Evolutionary conservation across 2,113 vertebrate species (phyloP).

Genomic region (Salvelinus alpinus): DNA sequence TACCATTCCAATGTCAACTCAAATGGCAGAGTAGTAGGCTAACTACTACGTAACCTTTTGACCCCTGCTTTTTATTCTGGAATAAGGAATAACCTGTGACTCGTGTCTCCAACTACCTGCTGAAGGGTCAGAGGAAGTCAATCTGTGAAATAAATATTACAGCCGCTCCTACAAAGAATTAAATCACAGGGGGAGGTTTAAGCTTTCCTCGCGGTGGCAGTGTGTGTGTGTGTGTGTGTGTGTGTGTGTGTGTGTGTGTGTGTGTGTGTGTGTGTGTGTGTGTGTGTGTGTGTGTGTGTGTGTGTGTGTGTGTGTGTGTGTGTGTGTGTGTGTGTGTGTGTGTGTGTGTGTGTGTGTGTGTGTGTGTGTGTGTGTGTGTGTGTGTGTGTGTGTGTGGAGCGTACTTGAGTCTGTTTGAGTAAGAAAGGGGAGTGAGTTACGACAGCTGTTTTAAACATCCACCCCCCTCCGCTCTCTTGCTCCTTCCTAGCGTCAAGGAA

Average conservation of each 20-base stretch:
- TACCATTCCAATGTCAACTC: too few relatives aligned
- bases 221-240: too few relatives aligned
- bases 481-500: conserved; percentile 48
- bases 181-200: conserved; percentile 29
- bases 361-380: too few relatives aligned
- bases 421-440: conserved; percentile 23
- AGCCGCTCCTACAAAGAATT: conserved; percentile 40
- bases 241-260: too few relatives aligned
- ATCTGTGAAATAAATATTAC: conserved; percentile 48
- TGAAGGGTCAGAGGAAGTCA: conserved; percentile 44
- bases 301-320: too few relatives aligned
- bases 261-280: too few relatives aligned
- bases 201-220: conserved; percentile 17
- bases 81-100: conserved; percentile 18
- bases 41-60: conserved; percentile 44
- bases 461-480: neutral
- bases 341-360: too few relatives aligned
- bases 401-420: neutral
- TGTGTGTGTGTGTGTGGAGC: too few relatives aligned
- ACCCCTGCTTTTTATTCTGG: conserved; percentile 38
- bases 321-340: too few relatives aligned
- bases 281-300: too few relatives aligned
- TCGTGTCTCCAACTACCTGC: conserved; percentile 28
- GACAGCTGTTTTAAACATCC: conserved; percentile 67
- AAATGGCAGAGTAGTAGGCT: neutral